Base-by-base conservation (phyloP, 2,888 invertebrate genomes). In the Thymelicus lineola region DNA sequence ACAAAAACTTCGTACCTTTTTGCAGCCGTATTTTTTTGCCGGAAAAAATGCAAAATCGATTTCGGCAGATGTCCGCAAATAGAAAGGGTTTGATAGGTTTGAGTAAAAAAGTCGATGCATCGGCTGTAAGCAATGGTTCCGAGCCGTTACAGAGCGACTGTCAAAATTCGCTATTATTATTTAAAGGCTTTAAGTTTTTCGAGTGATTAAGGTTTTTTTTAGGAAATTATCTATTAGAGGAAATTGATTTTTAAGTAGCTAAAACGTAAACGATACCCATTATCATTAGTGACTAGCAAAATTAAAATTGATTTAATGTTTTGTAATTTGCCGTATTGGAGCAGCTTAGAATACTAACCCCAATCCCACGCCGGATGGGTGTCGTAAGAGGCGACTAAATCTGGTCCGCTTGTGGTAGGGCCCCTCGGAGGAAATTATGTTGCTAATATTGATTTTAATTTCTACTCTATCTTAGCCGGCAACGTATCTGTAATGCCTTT, bases 21-120 rank as follows among this genome's bases (percentile, higher is more conserved):
- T 91, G 91, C 91, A 86, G 85, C 90, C 84, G 88, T 77, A 79
- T 80, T 88, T 90, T 92, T 91, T 90, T 84, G 75, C 68, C 71
- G 71, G 80, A 89, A 91, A 91, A 91, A 93, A 91, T 88, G 90
- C 89, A 85, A 91, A 92, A 91, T 90, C 87, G 89, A 91, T 91
- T 92, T 91, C 87, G 90, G 91, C 93, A 93, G 93, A 93, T 93
- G 93, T 89, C 91, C 86, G 83, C 86, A 86, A 86, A 88, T 88
- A 89, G 87, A 92, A 91, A 90, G 90, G 92, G 91, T 93, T 92
- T 89, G 87, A 89, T 89, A 80, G 80, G 79, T 86, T 87, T 76
- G 74, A 75, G 60, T 81, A 87, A 90, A 89, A 90, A 91, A 87
- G 84, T 85, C 80, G 82, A 84, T 82, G 83, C 84, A 85, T 87